Base-by-base conservation (phyloP, 2,888 invertebrate genomes). In the Glyphotaelius pellucidus region DNA sequence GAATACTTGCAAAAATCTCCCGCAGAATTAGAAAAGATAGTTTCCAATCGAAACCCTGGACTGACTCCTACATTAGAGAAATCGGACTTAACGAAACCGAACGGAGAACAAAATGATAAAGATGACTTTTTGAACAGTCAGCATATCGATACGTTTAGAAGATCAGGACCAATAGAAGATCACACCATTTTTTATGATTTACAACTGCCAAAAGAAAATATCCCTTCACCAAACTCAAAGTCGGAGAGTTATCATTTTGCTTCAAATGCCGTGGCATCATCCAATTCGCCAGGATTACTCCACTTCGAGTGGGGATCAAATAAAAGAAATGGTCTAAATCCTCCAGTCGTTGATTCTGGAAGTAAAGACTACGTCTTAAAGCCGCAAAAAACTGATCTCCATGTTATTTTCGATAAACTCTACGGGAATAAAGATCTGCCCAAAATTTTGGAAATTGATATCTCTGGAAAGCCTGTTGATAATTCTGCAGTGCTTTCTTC, bases 241-340 rank as follows among this genome's bases (percentile, higher is more conserved):
- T 47, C 47, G 2, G 86, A 86, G 14, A 86, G 86, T 7, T 86
- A n/a, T 32, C 25, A 42, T n/a, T 86, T 86, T 42, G 86, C 38
- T 14, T 30, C 86, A 30, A 42, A 4, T 47, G 38, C 86, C 3
- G 25, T 42, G 42, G 42, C 86, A 14, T 42, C 47, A 4, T 86
- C 47, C 3, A 47, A 86, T n/a, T 15, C 38, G 2, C 86, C 86
- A 14, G 42, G n/a, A 2, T 38, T 52, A 11, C 42, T 86, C 2
- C 42, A 86, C n/a, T 0, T 86, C 30, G n/a, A 86, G 42, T 86
- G 86, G 86, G 86, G 86, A 15, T 86, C 52, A 11, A 86, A 86
- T 15, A 86, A 86, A 42, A 25, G 30, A 47, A 11, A 47, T 1
- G 42, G 42, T 86, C n/a, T 47, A 30, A 25, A 38, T 38, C 14